Evolutionary conservation across 2,113 vertebrate genomes (phyloP).

Genomic region (Casuarius casuarius): DNA sequence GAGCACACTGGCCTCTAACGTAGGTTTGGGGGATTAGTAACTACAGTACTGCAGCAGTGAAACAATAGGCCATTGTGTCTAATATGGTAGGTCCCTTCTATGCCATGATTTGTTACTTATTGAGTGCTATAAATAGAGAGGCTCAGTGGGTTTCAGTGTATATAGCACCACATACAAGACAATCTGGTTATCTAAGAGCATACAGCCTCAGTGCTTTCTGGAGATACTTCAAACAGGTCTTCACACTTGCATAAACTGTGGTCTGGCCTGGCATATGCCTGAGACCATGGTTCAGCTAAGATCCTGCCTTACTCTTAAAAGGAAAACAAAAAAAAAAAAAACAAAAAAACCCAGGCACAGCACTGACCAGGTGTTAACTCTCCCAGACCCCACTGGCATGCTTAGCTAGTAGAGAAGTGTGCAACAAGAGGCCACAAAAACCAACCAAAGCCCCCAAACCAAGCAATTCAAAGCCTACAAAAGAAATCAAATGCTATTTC

Average conservation of each 20-base stretch:
- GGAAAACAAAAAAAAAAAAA: neutral
- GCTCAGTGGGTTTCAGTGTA: neutral
- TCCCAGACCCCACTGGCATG: too few relatives aligned
- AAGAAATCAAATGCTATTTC: neutral
- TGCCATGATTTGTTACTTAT: neutral
- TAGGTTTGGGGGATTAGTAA: neutral
- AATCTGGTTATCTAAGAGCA: neutral
- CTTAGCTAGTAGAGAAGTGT: neutral
- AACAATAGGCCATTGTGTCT: conserved; percentile 21
- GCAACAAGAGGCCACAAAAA: neutral
- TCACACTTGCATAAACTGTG: neutral
- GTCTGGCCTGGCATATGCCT: neutral
- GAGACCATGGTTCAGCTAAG: neutral
- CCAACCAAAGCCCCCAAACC: neutral
- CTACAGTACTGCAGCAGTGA: neutral
- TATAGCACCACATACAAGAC: neutral
- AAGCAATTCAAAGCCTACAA: neutral
- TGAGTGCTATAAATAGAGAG: conserved; percentile 18
- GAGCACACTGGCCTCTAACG: conserved; percentile 1
- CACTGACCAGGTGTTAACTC: neutral
- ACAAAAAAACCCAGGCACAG: neutral
- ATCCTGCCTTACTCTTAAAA: neutral
- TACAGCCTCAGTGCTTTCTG: neutral
- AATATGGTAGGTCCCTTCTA: neutral
- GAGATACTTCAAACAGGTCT: neutral